Evolutionary conservation across 2,888 invertebrate genomes (phyloP).

Genomic region (Calameuta idolon): DNA sequence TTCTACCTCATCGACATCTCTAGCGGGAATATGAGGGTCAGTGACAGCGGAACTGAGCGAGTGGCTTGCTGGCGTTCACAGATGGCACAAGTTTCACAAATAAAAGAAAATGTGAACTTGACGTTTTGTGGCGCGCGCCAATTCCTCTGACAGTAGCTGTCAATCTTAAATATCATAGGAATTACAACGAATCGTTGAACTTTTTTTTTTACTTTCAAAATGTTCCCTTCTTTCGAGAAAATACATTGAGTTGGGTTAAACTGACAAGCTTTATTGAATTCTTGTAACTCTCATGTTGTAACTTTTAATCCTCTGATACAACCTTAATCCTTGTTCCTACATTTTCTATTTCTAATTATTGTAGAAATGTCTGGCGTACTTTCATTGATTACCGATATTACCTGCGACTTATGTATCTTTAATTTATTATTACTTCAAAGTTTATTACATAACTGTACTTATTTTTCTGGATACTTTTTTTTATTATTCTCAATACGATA

Average conservation of each 20-base stretch:
- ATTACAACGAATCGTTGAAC: neutral
- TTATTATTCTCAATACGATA: neutral
- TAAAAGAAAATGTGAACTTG: constrained; percentile 40
- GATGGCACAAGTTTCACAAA: constrained; percentile 57
- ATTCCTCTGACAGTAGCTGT: constrained; percentile 17
- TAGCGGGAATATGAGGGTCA: constrained; percentile 50
- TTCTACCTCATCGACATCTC: constrained; percentile 22
- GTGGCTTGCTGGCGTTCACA: constrained; percentile 47
- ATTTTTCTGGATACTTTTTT: neutral
- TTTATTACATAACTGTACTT: neutral
- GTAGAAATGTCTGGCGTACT: neutral
- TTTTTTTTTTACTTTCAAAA: neutral
- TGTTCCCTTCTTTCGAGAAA: neutral
- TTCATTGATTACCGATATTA: neutral
- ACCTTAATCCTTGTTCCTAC: neutral
- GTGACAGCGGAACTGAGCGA: constrained; percentile 41
- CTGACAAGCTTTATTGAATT: neutral
- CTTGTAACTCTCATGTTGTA: neutral
- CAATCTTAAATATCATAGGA: neutral
- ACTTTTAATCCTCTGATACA: neutral
- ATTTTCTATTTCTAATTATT: neutral
- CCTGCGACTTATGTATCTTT: neutral
- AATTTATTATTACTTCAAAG: neutral
- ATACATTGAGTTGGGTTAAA: neutral
- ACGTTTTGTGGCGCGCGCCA: constrained; percentile 42